Conservation (phyloP, 2,113 vertebrate genomes). For the Lethenteron reissneri region DNA sequence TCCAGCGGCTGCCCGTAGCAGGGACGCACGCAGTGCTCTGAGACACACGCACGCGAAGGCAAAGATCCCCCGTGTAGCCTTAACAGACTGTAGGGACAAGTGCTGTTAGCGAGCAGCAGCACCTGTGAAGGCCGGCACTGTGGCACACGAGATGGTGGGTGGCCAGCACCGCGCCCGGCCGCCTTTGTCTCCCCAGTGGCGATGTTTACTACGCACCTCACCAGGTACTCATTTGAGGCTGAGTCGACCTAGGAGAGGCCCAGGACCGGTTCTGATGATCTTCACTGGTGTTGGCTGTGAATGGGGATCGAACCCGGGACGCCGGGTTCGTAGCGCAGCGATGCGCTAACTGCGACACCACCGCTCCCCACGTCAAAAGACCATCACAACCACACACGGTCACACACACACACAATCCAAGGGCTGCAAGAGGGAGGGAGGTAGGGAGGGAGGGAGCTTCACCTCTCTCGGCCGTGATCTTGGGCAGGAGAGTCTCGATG, state of each 20-base stretch:
- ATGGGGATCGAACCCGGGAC: neutral
- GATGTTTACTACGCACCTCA: neutral
- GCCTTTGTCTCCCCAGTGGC: neutral
- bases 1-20: constrained; percentile 36
- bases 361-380: too few species aligned
- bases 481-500: constrained; percentile 38
- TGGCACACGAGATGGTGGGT: neutral
- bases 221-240: too few species aligned
- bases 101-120: neutral
- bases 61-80: neutral
- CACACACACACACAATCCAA: neutral
- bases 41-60: neutral
- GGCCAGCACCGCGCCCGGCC: neutral
- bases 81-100: neutral
- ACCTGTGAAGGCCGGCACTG: neutral
- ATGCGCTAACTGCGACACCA: neutral
- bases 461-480: constrained; percentile 60
- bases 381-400: too few species aligned
- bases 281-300: neutral
- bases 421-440: neutral
- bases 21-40: constrained; percentile 14
- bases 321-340: neutral
- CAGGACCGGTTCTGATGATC: too few species aligned
- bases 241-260: too few species aligned
- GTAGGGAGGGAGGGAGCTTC: neutral